Evolutionary conservation across 2,797 vertebrate genomes (phyloP).

Genomic region (Rhinatrema bivittatum): DNA sequence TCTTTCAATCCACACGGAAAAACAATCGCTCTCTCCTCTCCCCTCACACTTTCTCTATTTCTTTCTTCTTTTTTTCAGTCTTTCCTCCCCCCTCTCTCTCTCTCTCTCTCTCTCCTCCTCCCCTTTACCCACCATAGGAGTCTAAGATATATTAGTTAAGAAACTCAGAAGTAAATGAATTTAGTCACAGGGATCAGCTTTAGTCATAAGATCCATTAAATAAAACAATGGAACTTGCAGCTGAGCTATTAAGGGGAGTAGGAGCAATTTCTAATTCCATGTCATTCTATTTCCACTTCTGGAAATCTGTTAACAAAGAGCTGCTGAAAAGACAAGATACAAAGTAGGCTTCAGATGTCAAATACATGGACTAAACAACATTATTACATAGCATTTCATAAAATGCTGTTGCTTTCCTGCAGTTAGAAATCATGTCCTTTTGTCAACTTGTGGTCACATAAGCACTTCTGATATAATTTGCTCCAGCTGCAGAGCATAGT

Average conservation of each 20-base stretch:
- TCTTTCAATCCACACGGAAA: slow-evolving; percentile 16
- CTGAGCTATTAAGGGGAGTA: slow-evolving; percentile 77
- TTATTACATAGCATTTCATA: slow-evolving; percentile 81
- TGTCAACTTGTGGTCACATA: slow-evolving; percentile 81
- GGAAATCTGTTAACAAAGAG: slow-evolving; percentile 74
- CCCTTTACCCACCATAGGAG: no score
- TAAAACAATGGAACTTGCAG: slow-evolving; percentile 76
- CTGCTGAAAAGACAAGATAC: slow-evolving; percentile 74
- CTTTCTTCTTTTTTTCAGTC: no score
- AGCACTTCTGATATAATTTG: slow-evolving; percentile 81
- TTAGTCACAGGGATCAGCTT: slow-evolving; percentile 72
- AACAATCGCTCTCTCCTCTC: slow-evolving; percentile 27
- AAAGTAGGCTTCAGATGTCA: slow-evolving; percentile 78
- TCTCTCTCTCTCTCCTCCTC: no score
- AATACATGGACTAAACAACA: slow-evolving; percentile 77
- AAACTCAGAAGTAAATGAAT: slow-evolving; percentile 66
- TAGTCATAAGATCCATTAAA: slow-evolving; percentile 75
- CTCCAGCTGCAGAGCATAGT: slow-evolving; percentile 75
- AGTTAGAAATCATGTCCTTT: slow-evolving; percentile 80
- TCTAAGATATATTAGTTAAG: slow-evolving; percentile 63
- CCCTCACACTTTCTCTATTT: slow-evolving; percentile 2
- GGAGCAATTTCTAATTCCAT: slow-evolving; percentile 79
- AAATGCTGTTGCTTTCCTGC: slow-evolving; percentile 77
- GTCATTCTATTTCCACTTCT: slow-evolving; percentile 79
- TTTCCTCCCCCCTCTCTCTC: no score